Conservation (phyloP, 1,140 invertebrate genomes). For the Dreissena rostriformis region DNA sequence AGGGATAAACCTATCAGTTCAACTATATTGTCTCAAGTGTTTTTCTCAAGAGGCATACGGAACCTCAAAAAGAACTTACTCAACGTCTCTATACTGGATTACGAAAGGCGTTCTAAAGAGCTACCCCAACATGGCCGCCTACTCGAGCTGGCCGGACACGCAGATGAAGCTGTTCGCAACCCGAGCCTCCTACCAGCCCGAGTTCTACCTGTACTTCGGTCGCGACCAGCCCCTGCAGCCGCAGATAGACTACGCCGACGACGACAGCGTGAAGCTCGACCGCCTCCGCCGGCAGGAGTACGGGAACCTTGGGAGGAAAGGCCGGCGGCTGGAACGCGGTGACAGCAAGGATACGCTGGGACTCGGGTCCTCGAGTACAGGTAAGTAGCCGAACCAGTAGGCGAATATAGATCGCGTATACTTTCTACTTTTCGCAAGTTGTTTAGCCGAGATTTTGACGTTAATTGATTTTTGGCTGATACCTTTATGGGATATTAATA, state of each 20-base stretch:
- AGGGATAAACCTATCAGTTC: too few relatives aligned
- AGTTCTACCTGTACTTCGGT: constrained; percentile 21
- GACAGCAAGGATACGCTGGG: not conserved
- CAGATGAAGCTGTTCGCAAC: not conserved
- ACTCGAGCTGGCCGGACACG: not conserved
- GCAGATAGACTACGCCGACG: not conserved
- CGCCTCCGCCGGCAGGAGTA: not conserved
- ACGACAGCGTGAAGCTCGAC: not conserved
- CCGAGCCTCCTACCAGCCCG: not conserved
- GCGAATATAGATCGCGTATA: not conserved
- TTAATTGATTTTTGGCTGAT: too few relatives aligned
- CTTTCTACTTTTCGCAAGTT: too few relatives aligned
- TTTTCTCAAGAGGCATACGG: too few relatives aligned
- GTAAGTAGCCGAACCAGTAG: not conserved
- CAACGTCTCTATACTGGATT: too few relatives aligned
- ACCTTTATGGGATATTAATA: too few relatives aligned
- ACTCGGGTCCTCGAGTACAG: too few relatives aligned
- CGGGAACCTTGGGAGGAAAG: not conserved
- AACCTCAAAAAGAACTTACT: too few relatives aligned
- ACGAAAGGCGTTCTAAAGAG: too few relatives aligned
- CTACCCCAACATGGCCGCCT: too few relatives aligned
- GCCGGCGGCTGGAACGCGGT: not conserved
- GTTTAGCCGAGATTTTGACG: too few relatives aligned
- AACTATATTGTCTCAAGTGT: too few relatives aligned
- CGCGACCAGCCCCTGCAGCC: constrained; percentile 1